These are phyloP conservation scores for Callosobruchus maculatus DNA, from an alignment of 2,888 invertebrate species.

Conservation along the genomic window DNA sequence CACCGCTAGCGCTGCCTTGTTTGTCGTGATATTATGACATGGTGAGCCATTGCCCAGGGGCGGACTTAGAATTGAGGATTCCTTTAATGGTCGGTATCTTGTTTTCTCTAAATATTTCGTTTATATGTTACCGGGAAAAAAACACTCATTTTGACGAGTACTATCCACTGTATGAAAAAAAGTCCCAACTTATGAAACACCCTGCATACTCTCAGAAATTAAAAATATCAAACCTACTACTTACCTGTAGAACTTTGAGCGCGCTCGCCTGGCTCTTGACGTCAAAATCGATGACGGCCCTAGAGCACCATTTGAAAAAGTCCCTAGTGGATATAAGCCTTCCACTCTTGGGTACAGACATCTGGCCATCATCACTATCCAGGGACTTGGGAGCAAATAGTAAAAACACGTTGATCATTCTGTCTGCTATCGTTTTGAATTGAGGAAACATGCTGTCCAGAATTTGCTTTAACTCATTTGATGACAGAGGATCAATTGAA, in stretches of 20 bases:
- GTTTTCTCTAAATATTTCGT: too few species aligned
- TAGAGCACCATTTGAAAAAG: constrained; percentile 85
- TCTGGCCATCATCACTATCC: constrained; percentile 34
- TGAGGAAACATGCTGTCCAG: constrained; percentile 66
- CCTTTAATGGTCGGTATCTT: too few species aligned
- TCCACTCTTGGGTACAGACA: constrained; percentile 48
- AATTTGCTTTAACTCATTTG: constrained; percentile 70
- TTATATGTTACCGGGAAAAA: too few species aligned
- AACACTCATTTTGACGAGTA: too few species aligned
- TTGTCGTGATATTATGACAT: too few species aligned
- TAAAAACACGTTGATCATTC: constrained; percentile 80
- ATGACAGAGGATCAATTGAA: constrained; percentile 74
- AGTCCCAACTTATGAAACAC: too few species aligned
- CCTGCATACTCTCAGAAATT: too few species aligned
- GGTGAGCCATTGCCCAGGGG: too few species aligned
- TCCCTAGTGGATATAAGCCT: constrained; percentile 80
- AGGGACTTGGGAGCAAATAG: constrained; percentile 62
- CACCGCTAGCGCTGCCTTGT: too few species aligned
- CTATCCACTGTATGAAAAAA: too few species aligned
- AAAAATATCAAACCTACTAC: neutral
- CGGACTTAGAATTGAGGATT: too few species aligned
- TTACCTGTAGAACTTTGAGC: constrained; percentile 69
- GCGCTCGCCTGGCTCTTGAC: constrained; percentile 67
- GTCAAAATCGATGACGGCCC: constrained; percentile 72
- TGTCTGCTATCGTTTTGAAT: constrained; percentile 67